phyloP scores from a whole-genome alignment of 2,113 vertebrate genomes.

The Syrmaticus mikado region DNA sequence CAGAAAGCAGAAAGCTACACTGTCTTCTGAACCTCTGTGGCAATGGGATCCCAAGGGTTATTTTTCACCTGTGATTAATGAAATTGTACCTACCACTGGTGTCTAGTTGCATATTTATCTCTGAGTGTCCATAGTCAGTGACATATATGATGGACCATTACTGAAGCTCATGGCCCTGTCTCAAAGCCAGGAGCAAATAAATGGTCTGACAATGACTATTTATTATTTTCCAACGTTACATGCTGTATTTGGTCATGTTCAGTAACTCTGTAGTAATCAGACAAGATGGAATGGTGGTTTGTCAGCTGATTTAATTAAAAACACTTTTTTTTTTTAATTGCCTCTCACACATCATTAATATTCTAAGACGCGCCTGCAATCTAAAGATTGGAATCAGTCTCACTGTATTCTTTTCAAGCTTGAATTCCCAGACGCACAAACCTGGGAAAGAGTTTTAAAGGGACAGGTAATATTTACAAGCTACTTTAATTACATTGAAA shows the following conservation, averaged over 20 bases:
- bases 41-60: not conserved
- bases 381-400: constrained; percentile 69
- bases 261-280: constrained; percentile 58
- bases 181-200: not conserved
- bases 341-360: constrained; percentile 70
- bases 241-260: constrained; percentile 55
- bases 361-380: constrained; percentile 59
- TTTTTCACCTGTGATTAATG: not conserved
- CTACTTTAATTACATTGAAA: constrained; percentile 64
- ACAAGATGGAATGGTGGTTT: constrained; percentile 47
- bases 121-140: not conserved
- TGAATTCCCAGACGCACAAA: constrained; percentile 69
- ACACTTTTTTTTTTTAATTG: constrained; percentile 54
- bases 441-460: constrained; percentile 68
- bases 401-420: constrained; percentile 59
- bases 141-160: not conserved
- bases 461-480: constrained; percentile 62
- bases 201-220: constrained; percentile 19
- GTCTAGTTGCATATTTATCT: not conserved
- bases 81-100: not conserved
- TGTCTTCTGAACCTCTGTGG: not conserved
- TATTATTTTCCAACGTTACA: constrained; percentile 14
- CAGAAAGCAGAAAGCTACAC: not conserved
- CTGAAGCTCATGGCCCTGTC: not conserved
- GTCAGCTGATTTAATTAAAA: constrained; percentile 73